These are phyloP conservation scores for Odontesthes bonariensis DNA, from an alignment of 2,113 vertebrate genomes.

Conservation along the genomic window DNA sequence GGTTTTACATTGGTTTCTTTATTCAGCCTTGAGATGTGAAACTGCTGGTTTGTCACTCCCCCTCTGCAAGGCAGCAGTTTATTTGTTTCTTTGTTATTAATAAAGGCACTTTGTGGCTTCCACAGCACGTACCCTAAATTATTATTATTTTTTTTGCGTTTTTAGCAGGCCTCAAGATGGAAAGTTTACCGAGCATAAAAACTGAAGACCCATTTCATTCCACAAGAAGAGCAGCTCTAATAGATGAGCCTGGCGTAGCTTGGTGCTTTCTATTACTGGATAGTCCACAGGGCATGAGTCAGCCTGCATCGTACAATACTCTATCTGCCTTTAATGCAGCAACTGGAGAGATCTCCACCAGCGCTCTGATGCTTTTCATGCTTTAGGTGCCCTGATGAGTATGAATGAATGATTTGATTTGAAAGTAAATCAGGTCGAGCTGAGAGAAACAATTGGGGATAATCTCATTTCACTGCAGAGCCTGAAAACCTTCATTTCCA, in stretches of 20 bases:
- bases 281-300: not conserved
- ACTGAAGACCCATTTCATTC: slow-evolving; percentile 46
- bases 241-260: slow-evolving; percentile 43
- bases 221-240: slow-evolving; percentile 24
- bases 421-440: slow-evolving; percentile 52
- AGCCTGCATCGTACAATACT: slow-evolving; percentile 1
- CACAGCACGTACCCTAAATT: not conserved
- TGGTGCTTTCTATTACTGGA: slow-evolving; percentile 31
- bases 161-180: slow-evolving; percentile 30
- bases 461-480: slow-evolving; percentile 56
- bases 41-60: not conserved
- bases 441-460: slow-evolving; percentile 58
- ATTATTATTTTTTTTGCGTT: slow-evolving; percentile 1
- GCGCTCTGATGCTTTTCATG: not conserved
- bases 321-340: slow-evolving; percentile 10
- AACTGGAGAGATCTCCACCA: slow-evolving; percentile 10
- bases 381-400: slow-evolving; percentile 18
- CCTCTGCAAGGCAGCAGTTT: not conserved
- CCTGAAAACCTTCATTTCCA: slow-evolving; percentile 43
- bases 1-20: not conserved
- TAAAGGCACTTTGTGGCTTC: slow-evolving; percentile 22
- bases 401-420: slow-evolving; percentile 42
- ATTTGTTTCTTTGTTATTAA: slow-evolving; percentile 23
- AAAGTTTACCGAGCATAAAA: slow-evolving; percentile 46
- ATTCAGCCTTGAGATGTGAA: not conserved